A percentile compares a stretch with the other conserved stretches of the same genome.
Evolutionary conservation across 1,140 invertebrate species (phyloP).

Genomic region (Galleria mellonella): DNA sequence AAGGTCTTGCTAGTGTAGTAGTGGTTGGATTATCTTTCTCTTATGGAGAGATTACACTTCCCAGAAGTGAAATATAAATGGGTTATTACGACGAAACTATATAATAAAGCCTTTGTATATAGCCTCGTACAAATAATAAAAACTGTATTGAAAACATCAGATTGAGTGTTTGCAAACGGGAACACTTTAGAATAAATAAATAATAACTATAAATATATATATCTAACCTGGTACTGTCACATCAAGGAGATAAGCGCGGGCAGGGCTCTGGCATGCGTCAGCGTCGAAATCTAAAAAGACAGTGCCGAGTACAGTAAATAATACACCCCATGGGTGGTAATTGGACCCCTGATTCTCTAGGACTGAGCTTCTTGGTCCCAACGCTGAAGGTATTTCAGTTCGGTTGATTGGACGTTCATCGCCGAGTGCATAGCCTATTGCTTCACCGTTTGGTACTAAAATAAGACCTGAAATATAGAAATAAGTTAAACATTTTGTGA

Average conservation of each 20-base stretch:
- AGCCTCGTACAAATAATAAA: no score
- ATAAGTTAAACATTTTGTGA: no score
- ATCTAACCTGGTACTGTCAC: slow-evolving; percentile 88
- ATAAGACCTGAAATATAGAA: slow-evolving; percentile 79
- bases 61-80: no score
- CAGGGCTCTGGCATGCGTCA: slow-evolving; percentile 96
- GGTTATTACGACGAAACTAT: no score
- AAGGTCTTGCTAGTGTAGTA: no score
- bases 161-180: no score
- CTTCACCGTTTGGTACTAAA: slow-evolving; percentile 93
- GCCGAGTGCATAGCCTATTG: slow-evolving; percentile 86
- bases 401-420: slow-evolving; percentile 75
- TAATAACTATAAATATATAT: no score
- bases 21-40: no score
- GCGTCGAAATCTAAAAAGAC: slow-evolving; percentile 96
- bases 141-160: no score
- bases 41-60: no score
- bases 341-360: slow-evolving; percentile 39
- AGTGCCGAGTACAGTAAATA: slow-evolving; percentile 95
- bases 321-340: slow-evolving; percentile 88
- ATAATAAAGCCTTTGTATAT: no score
- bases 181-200: no score
- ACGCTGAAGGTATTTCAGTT: slow-evolving; percentile 36
- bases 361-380: slow-evolving; percentile 57
- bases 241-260: slow-evolving; percentile 93